Percentiles rank a stretch among this genome's conserved stretches.
Conservation (phyloP, 2,113 vertebrate species). For the Pampusana beccarii region DNA sequence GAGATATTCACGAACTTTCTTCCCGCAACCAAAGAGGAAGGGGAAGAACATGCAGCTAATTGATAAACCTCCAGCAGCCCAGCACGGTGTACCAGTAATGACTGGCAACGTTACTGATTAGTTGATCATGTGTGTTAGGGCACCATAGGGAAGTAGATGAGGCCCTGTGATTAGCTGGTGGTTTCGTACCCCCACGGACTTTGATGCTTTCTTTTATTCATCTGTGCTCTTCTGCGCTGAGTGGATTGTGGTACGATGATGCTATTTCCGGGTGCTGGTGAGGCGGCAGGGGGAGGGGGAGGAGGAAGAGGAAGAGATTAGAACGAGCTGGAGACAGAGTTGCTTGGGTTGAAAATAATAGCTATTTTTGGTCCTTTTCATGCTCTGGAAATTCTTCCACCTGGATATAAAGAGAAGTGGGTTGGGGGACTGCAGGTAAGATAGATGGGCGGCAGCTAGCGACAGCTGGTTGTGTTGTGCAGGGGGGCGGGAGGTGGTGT, state of each 20-base stretch:
- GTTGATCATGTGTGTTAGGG: background rate
- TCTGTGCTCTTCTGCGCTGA: background rate
- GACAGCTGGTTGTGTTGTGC: no score
- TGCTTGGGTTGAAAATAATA: no score
- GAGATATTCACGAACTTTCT: background rate
- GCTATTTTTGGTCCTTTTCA: no score
- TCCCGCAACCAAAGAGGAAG: background rate
- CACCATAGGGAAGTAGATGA: background rate
- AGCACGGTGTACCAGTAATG: background rate
- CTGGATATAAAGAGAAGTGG: no score
- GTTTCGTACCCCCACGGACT: background rate
- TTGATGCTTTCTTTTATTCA: background rate
- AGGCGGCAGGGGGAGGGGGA: background rate
- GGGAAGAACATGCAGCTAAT: background rate
- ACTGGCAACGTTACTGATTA: background rate
- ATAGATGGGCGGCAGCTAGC: no score
- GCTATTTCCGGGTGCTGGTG: background rate
- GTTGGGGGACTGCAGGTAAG: no score
- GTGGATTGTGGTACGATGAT: background rate
- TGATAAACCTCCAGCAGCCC: background rate
- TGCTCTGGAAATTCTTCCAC: no score
- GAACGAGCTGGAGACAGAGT: no score
- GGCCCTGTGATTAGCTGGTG: background rate
- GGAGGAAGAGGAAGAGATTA: no score
- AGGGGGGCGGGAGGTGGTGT: no score